Evolutionary conservation across 2,797 vertebrate genomes (phyloP), one percentile per base, ranked within the genome.

Genomic region (Parotocinclus haroldoi): DNA sequence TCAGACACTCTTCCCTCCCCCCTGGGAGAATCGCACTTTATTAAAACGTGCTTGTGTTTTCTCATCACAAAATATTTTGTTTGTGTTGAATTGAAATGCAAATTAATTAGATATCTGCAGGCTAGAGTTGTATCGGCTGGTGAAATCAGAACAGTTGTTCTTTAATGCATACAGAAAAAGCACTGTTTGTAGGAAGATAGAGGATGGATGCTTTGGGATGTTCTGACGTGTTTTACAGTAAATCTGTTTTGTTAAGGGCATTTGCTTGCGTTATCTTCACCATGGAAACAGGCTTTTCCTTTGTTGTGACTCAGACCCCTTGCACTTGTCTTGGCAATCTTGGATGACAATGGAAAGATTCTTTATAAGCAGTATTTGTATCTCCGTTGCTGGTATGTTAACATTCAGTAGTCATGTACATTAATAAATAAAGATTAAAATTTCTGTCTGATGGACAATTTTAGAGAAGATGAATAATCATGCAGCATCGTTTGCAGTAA

Each of bases 41-140:
- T 76, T 77, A 77, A 77, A 79, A 70, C 53, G 57, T 64, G 55
- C 63, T 74, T 68, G 66, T 71, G 57, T 76, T 76, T 78, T 75
- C 76, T 78, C 66, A 63, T 78, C 63, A 38, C 66, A 68, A 63
- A 67, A 72, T 57, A 66, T 67, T 72, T 76, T 51, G 68, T 58
- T 74, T 66, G 49, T 70, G 70, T 66, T 70, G 65, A 75, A 78
- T 77, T 78, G 66, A 76, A 74, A 80, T 80, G 76, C 71, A 71
- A 80, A 76, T 79, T 18, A 75, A 73, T 69, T 54, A 56, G 69
- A 72, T 69, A 65, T 72, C 69, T 66, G 63, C 69, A 53, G 69
- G 69, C 68, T 39, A 58, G 40, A 42, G 53, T 62, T 63, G 46
- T 16, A 40, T 63, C 40, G 71, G 55, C 46, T 44, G 39, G 39